Evolutionary conservation across 2,888 invertebrate genomes (phyloP).

Genomic region (Metacarcinus magister): DNA sequence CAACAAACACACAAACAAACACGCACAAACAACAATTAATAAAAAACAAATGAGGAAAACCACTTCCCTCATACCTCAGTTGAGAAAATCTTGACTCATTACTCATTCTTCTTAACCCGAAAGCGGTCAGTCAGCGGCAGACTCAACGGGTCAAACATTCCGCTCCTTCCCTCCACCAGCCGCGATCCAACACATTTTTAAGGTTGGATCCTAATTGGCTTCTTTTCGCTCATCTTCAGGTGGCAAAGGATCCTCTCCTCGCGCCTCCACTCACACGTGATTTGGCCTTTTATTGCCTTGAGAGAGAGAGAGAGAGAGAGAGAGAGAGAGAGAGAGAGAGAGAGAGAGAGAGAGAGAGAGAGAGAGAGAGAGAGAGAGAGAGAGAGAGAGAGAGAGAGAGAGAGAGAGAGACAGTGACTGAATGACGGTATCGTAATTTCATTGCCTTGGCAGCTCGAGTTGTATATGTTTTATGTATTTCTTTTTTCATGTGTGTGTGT

Average conservation of each 20-base stretch:
- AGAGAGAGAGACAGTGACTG: background rate
- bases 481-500: background rate
- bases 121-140: background rate
- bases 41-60: background rate
- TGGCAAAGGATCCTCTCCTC: background rate
- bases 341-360: conserved; percentile 58
- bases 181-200: background rate
- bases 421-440: background rate
- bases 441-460: background rate
- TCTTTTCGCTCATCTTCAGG: conserved; percentile 1
- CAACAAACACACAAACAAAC: background rate
- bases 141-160: background rate
- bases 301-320: background rate
- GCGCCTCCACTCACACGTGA: background rate
- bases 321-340: conserved; percentile 65
- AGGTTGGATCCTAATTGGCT: background rate
- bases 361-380: conserved; percentile 44
- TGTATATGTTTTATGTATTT: background rate
- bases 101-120: background rate
- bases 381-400: conserved; percentile 31
- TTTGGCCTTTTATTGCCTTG: background rate
- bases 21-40: background rate
- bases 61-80: background rate
- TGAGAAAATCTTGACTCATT: background rate
- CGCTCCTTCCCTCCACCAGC: background rate